Conservation (phyloP, 2,888 invertebrate genomes). For the Protonemura montana region DNA sequence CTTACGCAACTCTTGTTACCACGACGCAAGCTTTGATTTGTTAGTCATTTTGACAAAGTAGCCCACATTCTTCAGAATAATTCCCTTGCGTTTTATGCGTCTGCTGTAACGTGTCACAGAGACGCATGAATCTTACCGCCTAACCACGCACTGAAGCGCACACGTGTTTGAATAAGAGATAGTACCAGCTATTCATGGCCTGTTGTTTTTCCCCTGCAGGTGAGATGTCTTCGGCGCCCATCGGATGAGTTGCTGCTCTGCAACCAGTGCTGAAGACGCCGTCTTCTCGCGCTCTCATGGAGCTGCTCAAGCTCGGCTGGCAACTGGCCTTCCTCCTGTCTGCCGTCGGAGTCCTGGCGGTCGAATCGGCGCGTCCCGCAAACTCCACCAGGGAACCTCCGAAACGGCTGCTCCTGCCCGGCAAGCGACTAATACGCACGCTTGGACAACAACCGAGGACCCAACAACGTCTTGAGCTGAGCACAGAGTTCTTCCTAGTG, state of each 20-base stretch:
- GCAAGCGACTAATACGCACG: constrained; percentile 20
- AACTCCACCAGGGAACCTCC: neutral
- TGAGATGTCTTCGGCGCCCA: neutral
- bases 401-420: neutral
- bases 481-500: constrained; percentile 83
- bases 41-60: constrained; percentile 25
- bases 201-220: constrained; percentile 21
- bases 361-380: neutral
- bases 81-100: neutral
- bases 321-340: constrained; percentile 28
- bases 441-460: constrained; percentile 24
- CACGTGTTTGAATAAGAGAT: neutral
- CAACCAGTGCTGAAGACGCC: constrained; percentile 15
- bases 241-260: constrained; percentile 7
- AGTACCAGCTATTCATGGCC: neutral
- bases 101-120: neutral
- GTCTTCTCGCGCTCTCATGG: constrained; percentile 30
- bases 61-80: constrained; percentile 7
- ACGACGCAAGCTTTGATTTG: neutral
- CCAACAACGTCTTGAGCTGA: constrained; percentile 69
- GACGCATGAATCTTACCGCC: neutral
- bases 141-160: neutral
- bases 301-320: constrained; percentile 21
- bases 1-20: neutral
- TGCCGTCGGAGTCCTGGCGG: constrained; percentile 30